Conservation (phyloP, 1,140 invertebrate genomes). For the Formica selysi region DNA sequence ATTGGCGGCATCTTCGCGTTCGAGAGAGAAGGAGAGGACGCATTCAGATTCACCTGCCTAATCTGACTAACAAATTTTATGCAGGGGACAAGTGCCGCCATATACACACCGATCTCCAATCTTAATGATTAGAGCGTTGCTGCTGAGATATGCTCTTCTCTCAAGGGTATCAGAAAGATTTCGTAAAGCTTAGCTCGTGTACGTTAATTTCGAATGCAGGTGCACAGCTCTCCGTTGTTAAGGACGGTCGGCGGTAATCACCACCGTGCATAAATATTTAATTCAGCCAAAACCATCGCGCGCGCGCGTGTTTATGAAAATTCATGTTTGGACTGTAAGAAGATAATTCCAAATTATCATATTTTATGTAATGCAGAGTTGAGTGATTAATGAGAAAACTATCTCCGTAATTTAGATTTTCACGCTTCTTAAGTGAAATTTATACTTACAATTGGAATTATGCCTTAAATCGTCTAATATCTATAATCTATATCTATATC, state of each 20-base stretch:
- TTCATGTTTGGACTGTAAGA: neutral
- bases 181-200: conserved; percentile 9
- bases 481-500: neutral
- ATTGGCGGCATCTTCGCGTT: conserved; percentile 38
- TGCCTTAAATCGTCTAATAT: neutral
- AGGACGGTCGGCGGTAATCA: conserved; percentile 11
- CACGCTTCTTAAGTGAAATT: neutral
- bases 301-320: conserved; percentile 15
- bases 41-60: conserved; percentile 64
- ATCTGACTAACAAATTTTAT: conserved; percentile 71
- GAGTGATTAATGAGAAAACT: neutral
- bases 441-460: neutral
- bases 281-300: neutral
- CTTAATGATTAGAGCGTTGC: conserved; percentile 51
- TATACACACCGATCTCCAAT: conserved; percentile 17
- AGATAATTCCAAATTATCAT: conserved; percentile 9
- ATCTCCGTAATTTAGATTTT: neutral
- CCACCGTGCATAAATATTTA: conserved; percentile 43
- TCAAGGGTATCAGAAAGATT: conserved; percentile 39
- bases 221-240: conserved; percentile 43
- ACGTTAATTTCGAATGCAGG: conserved; percentile 50
- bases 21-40: conserved; percentile 25
- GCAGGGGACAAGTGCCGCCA: conserved; percentile 48
- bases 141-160: conserved; percentile 27
- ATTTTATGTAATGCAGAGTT: neutral